Conservation (phyloP, 2,797 vertebrate species). For the Garrulus glandarius region DNA sequence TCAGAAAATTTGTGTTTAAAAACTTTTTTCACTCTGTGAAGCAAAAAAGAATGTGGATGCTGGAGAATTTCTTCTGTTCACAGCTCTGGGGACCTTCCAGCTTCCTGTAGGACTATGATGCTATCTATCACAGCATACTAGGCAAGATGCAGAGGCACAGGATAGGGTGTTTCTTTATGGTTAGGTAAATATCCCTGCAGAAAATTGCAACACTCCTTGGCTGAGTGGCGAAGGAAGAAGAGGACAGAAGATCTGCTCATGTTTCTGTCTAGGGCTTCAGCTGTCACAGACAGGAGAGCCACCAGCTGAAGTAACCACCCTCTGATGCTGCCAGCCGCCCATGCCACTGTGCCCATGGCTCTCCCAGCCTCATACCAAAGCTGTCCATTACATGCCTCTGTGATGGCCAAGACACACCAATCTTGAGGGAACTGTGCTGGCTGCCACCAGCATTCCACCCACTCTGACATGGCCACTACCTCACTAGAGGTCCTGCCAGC, state of each 20-base stretch:
- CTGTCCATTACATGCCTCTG: not conserved
- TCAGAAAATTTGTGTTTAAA: not conserved
- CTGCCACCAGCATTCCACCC: not conserved
- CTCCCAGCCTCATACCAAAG: not conserved
- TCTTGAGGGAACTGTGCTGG: not conserved
- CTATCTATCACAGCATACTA: not conserved
- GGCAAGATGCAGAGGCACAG: not conserved
- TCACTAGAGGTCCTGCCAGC: not conserved
- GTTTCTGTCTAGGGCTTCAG: not conserved
- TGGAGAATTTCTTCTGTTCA: not conserved
- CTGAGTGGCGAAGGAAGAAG: rapidly evolving
- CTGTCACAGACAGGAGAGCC: not conserved
- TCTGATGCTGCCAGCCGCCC: not conserved
- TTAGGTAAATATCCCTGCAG: not conserved
- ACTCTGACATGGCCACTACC: too few species aligned
- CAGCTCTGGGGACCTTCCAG: not conserved
- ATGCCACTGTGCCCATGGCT: not conserved
- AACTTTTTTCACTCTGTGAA: not conserved
- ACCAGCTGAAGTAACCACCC: too few species aligned
- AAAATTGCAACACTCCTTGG: not conserved
- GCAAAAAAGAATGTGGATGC: not conserved
- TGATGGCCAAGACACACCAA: not conserved
- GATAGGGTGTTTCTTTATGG: not conserved
- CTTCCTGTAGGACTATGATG: not conserved
- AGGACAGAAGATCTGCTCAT: not conserved